Conservation (phyloP, 2,113 vertebrate genomes). For the Manacus vitellinus region DNA sequence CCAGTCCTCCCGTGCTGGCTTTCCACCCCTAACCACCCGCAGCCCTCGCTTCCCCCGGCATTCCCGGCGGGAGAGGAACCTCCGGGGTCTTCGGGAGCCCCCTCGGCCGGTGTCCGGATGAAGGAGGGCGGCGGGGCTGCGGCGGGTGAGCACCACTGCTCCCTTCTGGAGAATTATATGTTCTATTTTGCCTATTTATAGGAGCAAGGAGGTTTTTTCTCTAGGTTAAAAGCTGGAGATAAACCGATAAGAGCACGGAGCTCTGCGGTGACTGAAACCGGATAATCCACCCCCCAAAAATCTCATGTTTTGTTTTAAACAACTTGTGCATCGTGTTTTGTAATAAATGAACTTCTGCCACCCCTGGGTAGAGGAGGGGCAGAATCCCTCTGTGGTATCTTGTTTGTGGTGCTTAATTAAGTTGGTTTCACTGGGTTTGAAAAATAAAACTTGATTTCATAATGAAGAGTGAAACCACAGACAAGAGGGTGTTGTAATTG, state of each 20-base stretch:
- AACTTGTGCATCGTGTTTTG: background rate
- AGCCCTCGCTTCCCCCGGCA: background rate
- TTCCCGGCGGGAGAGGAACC: background rate
- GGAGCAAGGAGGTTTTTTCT: background rate
- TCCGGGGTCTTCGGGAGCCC: background rate
- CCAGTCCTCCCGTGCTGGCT: background rate
- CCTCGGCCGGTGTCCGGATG: fast-evolving
- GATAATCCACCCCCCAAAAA: background rate
- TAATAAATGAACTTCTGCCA: background rate
- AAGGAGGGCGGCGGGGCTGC: background rate
- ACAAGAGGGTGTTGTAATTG: conserved; percentile 28
- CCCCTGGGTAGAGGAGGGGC: background rate
- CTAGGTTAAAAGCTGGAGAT: background rate
- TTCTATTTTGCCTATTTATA: background rate
- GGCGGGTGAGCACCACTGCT: conserved; percentile 9
- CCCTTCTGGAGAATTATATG: conserved; percentile 48
- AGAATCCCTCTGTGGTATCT: background rate
- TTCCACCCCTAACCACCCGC: background rate
- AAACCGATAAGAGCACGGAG: background rate
- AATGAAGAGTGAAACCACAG: conserved; percentile 57
- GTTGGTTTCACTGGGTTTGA: conserved; percentile 35
- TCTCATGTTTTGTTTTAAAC: background rate
- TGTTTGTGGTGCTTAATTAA: background rate
- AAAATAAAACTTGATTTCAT: conserved; percentile 53
- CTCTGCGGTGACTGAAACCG: background rate